Evolutionary conservation across 2,888 invertebrate species (phyloP).

Genomic region (Sarcophaga rosellei): DNA sequence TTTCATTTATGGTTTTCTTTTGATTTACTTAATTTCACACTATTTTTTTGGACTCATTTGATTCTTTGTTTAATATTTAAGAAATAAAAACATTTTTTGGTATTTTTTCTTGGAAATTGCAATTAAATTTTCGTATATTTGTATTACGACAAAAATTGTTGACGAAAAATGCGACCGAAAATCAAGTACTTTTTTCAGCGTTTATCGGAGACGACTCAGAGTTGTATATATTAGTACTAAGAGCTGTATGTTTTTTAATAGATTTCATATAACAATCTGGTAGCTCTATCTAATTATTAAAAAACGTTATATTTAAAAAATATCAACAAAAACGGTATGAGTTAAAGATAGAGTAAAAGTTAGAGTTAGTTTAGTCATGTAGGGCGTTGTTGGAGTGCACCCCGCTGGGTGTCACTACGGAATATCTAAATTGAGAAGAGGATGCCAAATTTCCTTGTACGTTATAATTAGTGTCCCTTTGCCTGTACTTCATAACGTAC

Average conservation of each 20-base stretch:
- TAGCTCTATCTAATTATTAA: neutral
- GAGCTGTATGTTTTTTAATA: neutral
- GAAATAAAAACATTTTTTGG: constrained; percentile 16
- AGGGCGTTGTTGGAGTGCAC: too few species aligned
- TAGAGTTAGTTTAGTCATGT: too few species aligned
- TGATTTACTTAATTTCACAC: neutral
- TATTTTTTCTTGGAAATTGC: constrained; percentile 3
- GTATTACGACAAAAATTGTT: constrained; percentile 63
- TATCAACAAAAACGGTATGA: too few species aligned
- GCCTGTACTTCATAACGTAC: too few species aligned
- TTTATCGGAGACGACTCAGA: constrained; percentile 45
- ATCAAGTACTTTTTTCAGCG: constrained; percentile 52
- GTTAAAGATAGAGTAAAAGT: too few species aligned
- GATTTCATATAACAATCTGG: neutral
- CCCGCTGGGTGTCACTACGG: too few species aligned
- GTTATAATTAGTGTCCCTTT: too few species aligned
- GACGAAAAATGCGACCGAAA: constrained; percentile 66
- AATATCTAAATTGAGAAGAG: too few species aligned
- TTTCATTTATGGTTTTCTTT: constrained; percentile 39
- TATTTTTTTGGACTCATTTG: neutral
- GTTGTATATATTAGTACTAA: constrained; percentile 30
- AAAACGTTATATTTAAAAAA: neutral
- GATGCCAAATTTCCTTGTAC: too few species aligned
- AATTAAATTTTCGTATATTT: constrained; percentile 43
- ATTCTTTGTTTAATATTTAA: neutral